Percentiles rank a stretch among this genome's conserved stretches.
These are phyloP conservation scores for Acanthosepion pharaonis DNA, from an alignment of 2,888 invertebrate species.

Conservation along the genomic window DNA sequence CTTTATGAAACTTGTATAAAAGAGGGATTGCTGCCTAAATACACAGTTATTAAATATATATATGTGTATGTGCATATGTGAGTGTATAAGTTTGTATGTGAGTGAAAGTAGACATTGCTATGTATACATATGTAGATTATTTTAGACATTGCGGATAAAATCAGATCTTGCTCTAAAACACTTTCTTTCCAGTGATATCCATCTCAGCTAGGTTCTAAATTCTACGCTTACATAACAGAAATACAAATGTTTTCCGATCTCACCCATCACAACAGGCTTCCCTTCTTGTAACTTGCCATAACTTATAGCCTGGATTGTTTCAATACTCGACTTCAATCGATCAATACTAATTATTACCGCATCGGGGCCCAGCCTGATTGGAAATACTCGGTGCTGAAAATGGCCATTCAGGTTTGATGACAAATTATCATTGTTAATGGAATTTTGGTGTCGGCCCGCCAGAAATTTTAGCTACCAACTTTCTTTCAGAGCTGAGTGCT, in stretches of 20 bases:
- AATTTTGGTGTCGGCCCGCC: constrained; percentile 1
- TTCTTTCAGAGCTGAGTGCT: not conserved
- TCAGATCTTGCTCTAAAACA: not conserved
- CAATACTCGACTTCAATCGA: not conserved
- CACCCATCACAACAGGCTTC: not conserved
- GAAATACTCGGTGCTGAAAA: constrained; percentile 21
- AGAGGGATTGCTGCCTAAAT: no score
- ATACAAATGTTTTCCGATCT: not conserved
- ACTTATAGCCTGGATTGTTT: not conserved
- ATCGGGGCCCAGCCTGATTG: not conserved
- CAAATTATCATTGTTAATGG: constrained; percentile 33
- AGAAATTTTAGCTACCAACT: not conserved
- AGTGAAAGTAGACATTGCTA: no score
- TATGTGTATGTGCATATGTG: no score
- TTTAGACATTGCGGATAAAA: no score
- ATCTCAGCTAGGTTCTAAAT: not conserved
- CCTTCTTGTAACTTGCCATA: not conserved
- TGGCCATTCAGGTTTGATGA: constrained; percentile 9
- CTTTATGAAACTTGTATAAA: no score
- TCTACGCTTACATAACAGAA: not conserved
- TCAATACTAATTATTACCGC: not conserved
- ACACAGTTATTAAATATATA: no score
- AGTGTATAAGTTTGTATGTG: no score
- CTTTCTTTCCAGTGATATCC: not conserved
- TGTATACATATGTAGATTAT: no score